Evolutionary conservation across 2,797 vertebrate genomes (phyloP).

Genomic region (Podarcis siculus): DNA sequence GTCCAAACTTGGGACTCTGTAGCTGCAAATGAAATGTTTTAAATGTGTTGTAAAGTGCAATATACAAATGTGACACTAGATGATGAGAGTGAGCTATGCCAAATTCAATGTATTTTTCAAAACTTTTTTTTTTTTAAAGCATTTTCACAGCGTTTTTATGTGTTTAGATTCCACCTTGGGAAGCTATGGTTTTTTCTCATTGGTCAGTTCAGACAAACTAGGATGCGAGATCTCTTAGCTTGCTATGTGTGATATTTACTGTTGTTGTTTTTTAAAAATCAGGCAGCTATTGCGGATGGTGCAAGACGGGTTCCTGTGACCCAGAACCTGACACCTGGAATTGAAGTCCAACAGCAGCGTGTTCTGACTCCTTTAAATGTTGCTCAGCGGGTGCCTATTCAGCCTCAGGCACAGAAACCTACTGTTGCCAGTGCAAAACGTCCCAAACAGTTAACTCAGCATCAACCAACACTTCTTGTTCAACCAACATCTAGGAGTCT

Average conservation of each 20-base stretch:
- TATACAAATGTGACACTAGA: no score
- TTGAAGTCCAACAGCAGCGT: slow-evolving; percentile 71
- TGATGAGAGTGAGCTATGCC: no score
- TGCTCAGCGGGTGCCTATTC: slow-evolving; percentile 78
- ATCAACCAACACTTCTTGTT: slow-evolving; percentile 35
- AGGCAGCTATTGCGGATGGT: slow-evolving; percentile 62
- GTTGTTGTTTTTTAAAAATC: slow-evolving; percentile 13
- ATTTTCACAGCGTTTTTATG: no score
- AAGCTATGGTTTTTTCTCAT: background rate
- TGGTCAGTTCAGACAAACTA: background rate
- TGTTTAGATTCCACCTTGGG: no score
- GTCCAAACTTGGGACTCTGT: background rate
- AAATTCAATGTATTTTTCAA: no score
- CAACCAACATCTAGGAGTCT: slow-evolving; percentile 30
- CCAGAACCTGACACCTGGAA: slow-evolving; percentile 59
- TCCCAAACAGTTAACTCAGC: slow-evolving; percentile 34
- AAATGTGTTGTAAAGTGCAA: no score
- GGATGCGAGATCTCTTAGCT: rapidly evolving
- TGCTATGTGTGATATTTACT: background rate
- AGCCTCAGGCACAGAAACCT: slow-evolving; percentile 68
- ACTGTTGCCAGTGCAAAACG: slow-evolving; percentile 49
- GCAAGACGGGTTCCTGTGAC: slow-evolving; percentile 84
- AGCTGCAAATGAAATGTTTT: no score
- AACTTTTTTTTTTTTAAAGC: no score
- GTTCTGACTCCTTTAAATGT: slow-evolving; percentile 81